A percentile compares a stretch with the other conserved stretches of the same genome.
These are phyloP conservation scores for Cotesia vestalis DNA, from an alignment of 1,140 invertebrate species.

Conservation along the genomic window DNA sequence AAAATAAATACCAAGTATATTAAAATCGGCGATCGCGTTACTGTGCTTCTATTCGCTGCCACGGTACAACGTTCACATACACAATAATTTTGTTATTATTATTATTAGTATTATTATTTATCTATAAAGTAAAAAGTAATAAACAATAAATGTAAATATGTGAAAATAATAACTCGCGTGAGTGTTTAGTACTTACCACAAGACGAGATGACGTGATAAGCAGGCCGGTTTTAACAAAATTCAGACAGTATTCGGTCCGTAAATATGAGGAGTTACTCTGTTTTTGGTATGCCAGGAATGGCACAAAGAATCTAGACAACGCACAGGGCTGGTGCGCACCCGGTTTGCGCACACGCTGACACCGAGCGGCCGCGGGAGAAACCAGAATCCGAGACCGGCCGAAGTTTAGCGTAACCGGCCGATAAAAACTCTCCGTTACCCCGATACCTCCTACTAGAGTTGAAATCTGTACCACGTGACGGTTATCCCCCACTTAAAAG, in stretches of 20 bases:
- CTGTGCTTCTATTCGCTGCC: background rate
- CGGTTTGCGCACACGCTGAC: constrained; percentile 80
- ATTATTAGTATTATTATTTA: background rate
- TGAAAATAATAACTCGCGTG: constrained; percentile 4
- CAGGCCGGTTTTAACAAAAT: constrained; percentile 43
- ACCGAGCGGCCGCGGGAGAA: constrained; percentile 73
- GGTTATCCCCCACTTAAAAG: constrained; percentile 26
- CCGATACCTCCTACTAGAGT: constrained; percentile 21
- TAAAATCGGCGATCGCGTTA: constrained; percentile 15
- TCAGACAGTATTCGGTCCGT: constrained; percentile 59
- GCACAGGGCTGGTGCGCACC: constrained; percentile 84
- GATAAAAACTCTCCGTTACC: constrained; percentile 38
- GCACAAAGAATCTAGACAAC: constrained; percentile 94
- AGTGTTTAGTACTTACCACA: constrained; percentile 50
- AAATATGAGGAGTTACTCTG: constrained; percentile 81
- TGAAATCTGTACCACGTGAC: constrained; percentile 34
- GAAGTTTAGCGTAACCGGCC: constrained; percentile 40
- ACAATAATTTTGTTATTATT: constrained; percentile 31
- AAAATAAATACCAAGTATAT: constrained; percentile 23
- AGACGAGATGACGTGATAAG: constrained; percentile 48
- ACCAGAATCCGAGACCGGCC: constrained; percentile 52
- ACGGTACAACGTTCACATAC: constrained; percentile 21
- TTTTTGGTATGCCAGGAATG: constrained; percentile 93
- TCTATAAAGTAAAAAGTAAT: background rate
- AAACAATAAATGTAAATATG: background rate